phyloP scores from a whole-genome alignment of 2,113 vertebrate genomes.

The Limanda limanda region DNA sequence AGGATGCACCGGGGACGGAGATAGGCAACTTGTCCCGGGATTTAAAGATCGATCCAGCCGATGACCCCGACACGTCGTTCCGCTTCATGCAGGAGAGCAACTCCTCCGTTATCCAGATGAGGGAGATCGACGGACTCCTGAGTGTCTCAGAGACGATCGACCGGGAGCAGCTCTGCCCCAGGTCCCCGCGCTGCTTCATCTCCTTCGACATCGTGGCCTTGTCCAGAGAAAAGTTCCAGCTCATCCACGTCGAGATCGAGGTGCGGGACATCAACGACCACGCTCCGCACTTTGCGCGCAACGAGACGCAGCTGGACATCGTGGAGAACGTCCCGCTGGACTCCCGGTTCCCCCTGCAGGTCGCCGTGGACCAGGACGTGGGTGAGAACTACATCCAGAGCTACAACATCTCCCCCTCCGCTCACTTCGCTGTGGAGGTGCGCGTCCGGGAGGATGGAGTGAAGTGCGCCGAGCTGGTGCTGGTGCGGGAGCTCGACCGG shows the following conservation, averaged over 20 bases:
- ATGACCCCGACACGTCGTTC: slow-evolving; percentile 72
- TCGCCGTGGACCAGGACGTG: slow-evolving; percentile 81
- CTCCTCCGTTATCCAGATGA: slow-evolving; percentile 75
- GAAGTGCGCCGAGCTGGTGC: slow-evolving; percentile 78
- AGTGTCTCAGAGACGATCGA: slow-evolving; percentile 78
- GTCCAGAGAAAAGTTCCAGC: slow-evolving; percentile 82
- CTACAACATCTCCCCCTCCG: slow-evolving; percentile 78
- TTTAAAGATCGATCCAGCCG: slow-evolving; percentile 72
- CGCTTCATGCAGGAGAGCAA: slow-evolving; percentile 78
- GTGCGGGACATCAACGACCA: slow-evolving; percentile 83
- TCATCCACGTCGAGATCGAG: slow-evolving; percentile 85
- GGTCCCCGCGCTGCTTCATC: slow-evolving; percentile 76
- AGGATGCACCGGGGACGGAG: slow-evolving; percentile 72
- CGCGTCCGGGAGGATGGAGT: slow-evolving; percentile 73
- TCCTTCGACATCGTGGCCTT: slow-evolving; percentile 81
- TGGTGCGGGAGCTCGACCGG: slow-evolving; percentile 78
- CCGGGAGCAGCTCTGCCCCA: slow-evolving; percentile 79
- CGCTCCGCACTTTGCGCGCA: slow-evolving; percentile 67
- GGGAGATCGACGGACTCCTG: slow-evolving; percentile 80
- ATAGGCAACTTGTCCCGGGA: slow-evolving; percentile 76
- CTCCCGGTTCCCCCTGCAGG: slow-evolving; percentile 74
- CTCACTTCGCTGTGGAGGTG: slow-evolving; percentile 76
- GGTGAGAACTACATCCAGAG: slow-evolving; percentile 82
- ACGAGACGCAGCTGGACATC: slow-evolving; percentile 77
- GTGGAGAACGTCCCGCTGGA: slow-evolving; percentile 74